Base-by-base conservation (phyloP, 2,113 vertebrate genomes). In the Scatophagus argus region DNA sequence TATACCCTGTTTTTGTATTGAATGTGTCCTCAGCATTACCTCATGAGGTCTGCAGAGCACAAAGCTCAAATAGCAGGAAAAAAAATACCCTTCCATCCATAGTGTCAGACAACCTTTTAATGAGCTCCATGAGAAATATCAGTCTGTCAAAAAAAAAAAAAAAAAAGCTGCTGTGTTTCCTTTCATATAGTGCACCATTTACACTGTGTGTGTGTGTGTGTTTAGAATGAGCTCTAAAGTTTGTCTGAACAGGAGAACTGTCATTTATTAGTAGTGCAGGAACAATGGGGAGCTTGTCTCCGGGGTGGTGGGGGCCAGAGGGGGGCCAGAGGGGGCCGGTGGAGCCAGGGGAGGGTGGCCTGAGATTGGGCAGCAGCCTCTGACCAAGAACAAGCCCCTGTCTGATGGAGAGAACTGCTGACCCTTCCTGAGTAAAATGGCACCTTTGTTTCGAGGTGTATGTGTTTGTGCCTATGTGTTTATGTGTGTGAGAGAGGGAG, bases 261-360 rank as follows among this genome's bases (percentile, higher is more conserved):
- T 94, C 93, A 93, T 94, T 94, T 95, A 93, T 93, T 94, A 93
- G 90, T 90, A 85, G 89, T 93, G 85, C 58, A 25, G 83, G 82
- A 95, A 95, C 94, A 95, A 95, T 94, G 93, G 89, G 81, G 78
- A 93, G 94, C 93, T 95, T 95, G 95, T 95, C 94, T 94, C 87
- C 38, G 36, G 93, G 89, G 88, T 89, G 90, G 90, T 74, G 88
- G 92, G 89, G 91, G 87, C 79, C 67, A 44, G 75, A 34, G 79
- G 85, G 73, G 85, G 87, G 78, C 77, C 76, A 74, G 80, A 70
- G 84, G 82, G 91, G 81, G 91, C 87, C 75, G 59, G 79, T 70
- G 83, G 88, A 88, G 85, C 79, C 72, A 77, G 83, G 88, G 90
- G 89, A 85, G 87, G 86, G 77, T 83, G 90, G 92, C 85, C 90